Evolutionary conservation across 2,797 vertebrate genomes (phyloP), one percentile per base, ranked within the genome.

Genomic region (Leuciscus waleckii): DNA sequence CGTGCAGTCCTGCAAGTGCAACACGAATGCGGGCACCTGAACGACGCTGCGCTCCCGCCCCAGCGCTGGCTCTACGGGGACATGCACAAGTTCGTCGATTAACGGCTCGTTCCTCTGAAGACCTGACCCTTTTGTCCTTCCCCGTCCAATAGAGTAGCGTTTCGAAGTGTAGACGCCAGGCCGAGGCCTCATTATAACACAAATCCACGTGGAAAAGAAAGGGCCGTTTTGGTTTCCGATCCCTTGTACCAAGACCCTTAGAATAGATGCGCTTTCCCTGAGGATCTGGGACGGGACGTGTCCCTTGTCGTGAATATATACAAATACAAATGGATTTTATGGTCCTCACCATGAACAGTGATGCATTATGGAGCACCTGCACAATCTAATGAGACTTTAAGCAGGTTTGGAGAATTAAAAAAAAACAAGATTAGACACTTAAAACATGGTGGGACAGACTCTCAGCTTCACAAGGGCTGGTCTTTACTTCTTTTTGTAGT

Each of bases 1-100:
- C 89, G 92, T 96, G 87, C 95, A 95, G 89, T 95, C 95, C 65
- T 96, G 96, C 92, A 95, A 96, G 90, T 96, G 96, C 90, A 93
- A 93, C 51, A 91, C 1, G 90, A 94, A 86, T 96, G 95, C 85
- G 92, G 93, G 87, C 92, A 95, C 19, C 93, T 94, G 29, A 95
- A 96, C 9, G 94, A 95, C 82, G 93, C 92, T 0, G 91, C 90
- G 23, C 91, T 94, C 86, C 92, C 93, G 0, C 95, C 95, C 0
- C 94, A 93, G 87, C 92, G 89, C 84, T 94, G 94, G 93, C 95
- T 96, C 79, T 92, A 95, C 0, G 95, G 95, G 17, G 95, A 96
- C 92, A 94, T 89, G 7, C 95, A 95, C 90, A 95, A 95, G 90
- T 96, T 95, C 89, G 77, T 92, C 16, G 93, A 95, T 90, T 96